Evolutionary conservation across 1,140 invertebrate genomes (phyloP), one percentile per base, ranked within the genome.

Genomic region (Lordiphosa mommai): DNA sequence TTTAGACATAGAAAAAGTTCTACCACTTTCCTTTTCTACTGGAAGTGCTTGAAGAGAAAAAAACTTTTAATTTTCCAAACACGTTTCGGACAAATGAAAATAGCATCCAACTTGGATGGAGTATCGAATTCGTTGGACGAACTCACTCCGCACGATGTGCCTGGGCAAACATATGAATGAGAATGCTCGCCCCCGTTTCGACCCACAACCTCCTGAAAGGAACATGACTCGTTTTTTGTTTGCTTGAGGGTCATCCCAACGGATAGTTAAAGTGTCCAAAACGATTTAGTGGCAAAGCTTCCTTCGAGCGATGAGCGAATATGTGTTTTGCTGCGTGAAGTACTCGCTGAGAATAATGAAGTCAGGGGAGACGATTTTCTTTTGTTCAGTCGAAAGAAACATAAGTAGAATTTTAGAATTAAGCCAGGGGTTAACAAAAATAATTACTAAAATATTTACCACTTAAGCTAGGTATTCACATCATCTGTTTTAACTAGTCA

Each of bases 61-160:
- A 41, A 71, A 80, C 66, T 76, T 80, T 80, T 82, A 82, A 80
- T 82, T 80, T 80, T 80, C 76, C 66, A 56, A 80, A 76, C 76
- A 80, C 76, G 76, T 80, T 68, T 71, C 63, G 66, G 38, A 61
- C 66, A 80, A 80, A 80, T 80, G 74, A 80, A 80, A 80, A 80
- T 64, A 80, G 59, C 58, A 82, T 53, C 63, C 30, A 57, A 47
- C 50, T 57, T 27, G 23, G 61, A 37, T 30, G 36, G 34, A 37
- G 50, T 71, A 77, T 77, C 72, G 50, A 68, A 50, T 70, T 76
- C 55, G 29, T 14, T 59, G 63, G 51, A 67, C 52, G 43, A 37
- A 40, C 38, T 12, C 16, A 17, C 61, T 44, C 44, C 44, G 73
- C 44, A 64, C 69, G 72, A 67, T 37, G 52, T 53, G 63, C 40